Evolutionary conservation across 2,888 invertebrate genomes (phyloP).

Genomic region (Cephonodes hylas): DNA sequence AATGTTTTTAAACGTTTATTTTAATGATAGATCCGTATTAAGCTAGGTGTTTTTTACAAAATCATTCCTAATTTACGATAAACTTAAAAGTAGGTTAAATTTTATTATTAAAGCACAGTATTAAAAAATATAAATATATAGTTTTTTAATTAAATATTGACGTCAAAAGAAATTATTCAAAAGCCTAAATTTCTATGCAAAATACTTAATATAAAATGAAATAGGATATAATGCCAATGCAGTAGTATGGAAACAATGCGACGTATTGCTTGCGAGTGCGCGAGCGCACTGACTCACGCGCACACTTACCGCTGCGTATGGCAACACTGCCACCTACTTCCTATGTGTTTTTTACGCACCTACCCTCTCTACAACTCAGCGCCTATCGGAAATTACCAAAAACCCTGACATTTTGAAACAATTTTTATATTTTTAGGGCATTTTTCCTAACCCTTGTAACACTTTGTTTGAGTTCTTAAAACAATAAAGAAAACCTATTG

Average conservation of each 20-base stretch:
- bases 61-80: too few relatives aligned
- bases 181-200: not conserved
- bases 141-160: not conserved
- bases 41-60: too few relatives aligned
- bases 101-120: too few relatives aligned
- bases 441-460: slow-evolving; percentile 44
- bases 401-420: slow-evolving; percentile 60
- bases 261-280: slow-evolving; percentile 18
- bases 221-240: not conserved
- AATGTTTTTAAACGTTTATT: too few relatives aligned
- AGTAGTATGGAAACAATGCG: not conserved
- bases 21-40: too few relatives aligned
- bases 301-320: slow-evolving; percentile 62
- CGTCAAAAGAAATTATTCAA: not conserved
- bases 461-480: slow-evolving; percentile 4
- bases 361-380: slow-evolving; percentile 68
- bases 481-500: slow-evolving; percentile 12
- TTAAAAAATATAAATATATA: too few relatives aligned
- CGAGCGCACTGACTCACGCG: slow-evolving; percentile 36
- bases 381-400: slow-evolving; percentile 69
- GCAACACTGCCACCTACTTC: slow-evolving; percentile 64
- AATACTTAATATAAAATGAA: not conserved
- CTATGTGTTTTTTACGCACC: slow-evolving; percentile 54
- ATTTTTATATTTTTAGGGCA: slow-evolving; percentile 46
- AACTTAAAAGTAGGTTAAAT: too few relatives aligned